A percentile compares a stretch with the other conserved stretches of the same genome.
These are phyloP conservation scores for Pangasianodon gigas DNA, from an alignment of 2,113 vertebrate genomes.

Conservation along the genomic window DNA sequence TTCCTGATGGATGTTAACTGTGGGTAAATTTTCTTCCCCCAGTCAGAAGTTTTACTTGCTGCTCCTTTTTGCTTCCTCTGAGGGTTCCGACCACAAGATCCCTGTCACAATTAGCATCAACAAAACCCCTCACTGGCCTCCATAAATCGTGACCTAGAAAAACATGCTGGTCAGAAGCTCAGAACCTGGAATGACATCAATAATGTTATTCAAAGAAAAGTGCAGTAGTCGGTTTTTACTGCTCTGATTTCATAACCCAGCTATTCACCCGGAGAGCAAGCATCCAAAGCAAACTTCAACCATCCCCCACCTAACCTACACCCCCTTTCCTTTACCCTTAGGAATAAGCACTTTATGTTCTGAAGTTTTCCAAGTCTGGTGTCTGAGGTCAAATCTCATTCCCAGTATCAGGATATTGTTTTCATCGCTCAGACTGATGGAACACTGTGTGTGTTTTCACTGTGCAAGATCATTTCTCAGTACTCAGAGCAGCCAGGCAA, in stretches of 20 bases:
- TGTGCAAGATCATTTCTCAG: background rate
- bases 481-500: background rate
- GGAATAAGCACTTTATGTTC: slow-evolving; percentile 37
- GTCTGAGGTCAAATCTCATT: slow-evolving; percentile 34
- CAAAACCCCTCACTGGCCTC: slow-evolving; percentile 24
- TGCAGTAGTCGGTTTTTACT: slow-evolving; percentile 29
- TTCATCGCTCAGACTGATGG: slow-evolving; percentile 17
- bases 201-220: slow-evolving; percentile 20
- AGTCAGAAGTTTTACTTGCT: slow-evolving; percentile 33
- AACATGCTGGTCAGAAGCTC: slow-evolving; percentile 32
- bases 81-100: slow-evolving; percentile 34
- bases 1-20: slow-evolving; percentile 40
- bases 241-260: slow-evolving; percentile 50
- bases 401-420: slow-evolving; percentile 43
- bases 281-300: slow-evolving; percentile 39
- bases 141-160: slow-evolving; percentile 46
- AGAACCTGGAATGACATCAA: slow-evolving; percentile 33
- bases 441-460: slow-evolving; percentile 40
- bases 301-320: background rate
- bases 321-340: background rate
- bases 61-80: slow-evolving; percentile 19
- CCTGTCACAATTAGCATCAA: slow-evolving; percentile 17
- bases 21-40: slow-evolving; percentile 32
- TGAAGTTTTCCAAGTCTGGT: slow-evolving; percentile 28
- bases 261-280: slow-evolving; percentile 11